Percentiles rank a stretch among this genome's conserved stretches.
Evolutionary conservation across 2,888 invertebrate genomes (phyloP).

Genomic region (Drosophila setosimentum): DNA sequence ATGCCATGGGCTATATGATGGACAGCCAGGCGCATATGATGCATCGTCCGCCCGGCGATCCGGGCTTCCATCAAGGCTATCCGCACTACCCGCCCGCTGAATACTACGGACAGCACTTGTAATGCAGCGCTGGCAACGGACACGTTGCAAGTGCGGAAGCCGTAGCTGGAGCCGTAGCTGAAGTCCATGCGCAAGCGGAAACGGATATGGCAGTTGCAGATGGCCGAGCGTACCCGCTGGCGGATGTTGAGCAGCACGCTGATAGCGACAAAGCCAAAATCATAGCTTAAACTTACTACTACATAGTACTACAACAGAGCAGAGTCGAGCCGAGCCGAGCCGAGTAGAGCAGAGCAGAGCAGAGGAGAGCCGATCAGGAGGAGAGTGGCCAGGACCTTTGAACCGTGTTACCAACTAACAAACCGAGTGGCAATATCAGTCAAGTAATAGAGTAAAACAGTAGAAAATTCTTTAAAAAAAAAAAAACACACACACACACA

Average conservation of each 20-base stretch:
- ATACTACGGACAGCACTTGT: conserved; percentile 97
- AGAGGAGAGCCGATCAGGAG: conserved; percentile 18
- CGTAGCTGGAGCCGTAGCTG: conserved; percentile 17
- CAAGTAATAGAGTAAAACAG: conserved; percentile 69
- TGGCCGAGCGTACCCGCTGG: conserved; percentile 18
- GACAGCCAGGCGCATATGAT: conserved; percentile 98
- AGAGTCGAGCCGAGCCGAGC: conserved; percentile 9
- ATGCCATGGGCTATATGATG: conserved; percentile 99
- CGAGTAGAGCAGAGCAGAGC: background rate
- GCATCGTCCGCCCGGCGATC: conserved; percentile 97
- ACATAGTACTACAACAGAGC: conserved; percentile 47
- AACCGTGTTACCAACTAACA: conserved; percentile 45
- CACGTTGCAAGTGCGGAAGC: conserved; percentile 31
- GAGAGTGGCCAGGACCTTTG: conserved; percentile 23
- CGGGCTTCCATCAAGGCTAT: conserved; percentile 97
- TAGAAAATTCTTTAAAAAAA: conserved; percentile 53
- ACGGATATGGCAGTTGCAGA: conserved; percentile 1
- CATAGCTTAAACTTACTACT: conserved; percentile 77
- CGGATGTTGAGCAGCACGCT: conserved; percentile 56
- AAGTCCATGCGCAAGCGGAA: conserved; percentile 17
- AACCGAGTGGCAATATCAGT: conserved; percentile 81
- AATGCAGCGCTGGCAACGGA: conserved; percentile 85
- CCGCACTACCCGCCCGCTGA: conserved; percentile 95
- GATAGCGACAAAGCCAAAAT: conserved; percentile 79
- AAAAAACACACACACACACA: conserved; percentile 18